Evolutionary conservation across 2,888 invertebrate genomes (phyloP).

Genomic region (Troglohyphantes excavatus): DNA sequence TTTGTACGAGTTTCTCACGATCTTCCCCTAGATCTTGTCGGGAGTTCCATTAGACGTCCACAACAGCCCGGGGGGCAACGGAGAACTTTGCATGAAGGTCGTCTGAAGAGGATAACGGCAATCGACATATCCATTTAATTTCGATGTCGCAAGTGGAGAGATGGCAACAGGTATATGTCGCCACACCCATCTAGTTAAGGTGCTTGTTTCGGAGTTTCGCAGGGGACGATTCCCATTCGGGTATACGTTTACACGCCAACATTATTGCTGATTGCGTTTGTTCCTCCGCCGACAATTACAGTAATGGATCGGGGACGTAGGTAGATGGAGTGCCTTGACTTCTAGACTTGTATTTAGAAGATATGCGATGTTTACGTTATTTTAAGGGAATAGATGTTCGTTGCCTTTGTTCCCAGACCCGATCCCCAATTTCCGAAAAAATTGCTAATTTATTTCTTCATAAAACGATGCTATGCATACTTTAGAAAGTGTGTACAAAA

Average conservation of each 20-base stretch:
- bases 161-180: neutral
- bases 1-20: conserved; percentile 62
- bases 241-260: neutral
- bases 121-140: conserved; percentile 50
- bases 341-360: too few species aligned
- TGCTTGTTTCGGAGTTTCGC: neutral
- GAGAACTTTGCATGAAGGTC: conserved; percentile 37
- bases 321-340: neutral
- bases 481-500: too few species aligned
- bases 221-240: neutral
- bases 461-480: too few species aligned
- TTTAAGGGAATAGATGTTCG: too few species aligned
- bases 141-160: conserved; percentile 19
- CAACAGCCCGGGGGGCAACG: too few species aligned
- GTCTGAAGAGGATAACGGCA: conserved; percentile 61
- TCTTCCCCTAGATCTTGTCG: conserved; percentile 3
- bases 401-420: too few species aligned
- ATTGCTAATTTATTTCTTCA: too few species aligned
- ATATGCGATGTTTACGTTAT: too few species aligned
- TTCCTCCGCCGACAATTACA: neutral
- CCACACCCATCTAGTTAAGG: neutral
- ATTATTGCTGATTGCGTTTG: neutral
- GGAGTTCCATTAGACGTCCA: too few species aligned
- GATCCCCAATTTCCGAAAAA: too few species aligned
- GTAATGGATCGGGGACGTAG: neutral